phyloP scores from a whole-genome alignment of 2,113 vertebrate species.

The Dolichotis patagonum region DNA sequence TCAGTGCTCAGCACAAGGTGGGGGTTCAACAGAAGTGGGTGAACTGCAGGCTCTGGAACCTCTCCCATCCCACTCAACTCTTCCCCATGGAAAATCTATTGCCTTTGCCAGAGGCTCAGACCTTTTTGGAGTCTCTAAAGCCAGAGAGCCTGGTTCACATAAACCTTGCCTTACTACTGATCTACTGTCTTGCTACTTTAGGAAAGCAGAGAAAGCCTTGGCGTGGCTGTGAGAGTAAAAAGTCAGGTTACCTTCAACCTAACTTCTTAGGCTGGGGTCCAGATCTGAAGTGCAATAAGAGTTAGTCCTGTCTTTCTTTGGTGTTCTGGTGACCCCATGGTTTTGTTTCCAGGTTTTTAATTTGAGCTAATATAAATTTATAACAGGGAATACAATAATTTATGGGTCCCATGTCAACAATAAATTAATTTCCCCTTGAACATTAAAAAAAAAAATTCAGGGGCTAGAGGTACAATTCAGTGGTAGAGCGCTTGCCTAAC shows the following conservation, averaged over 20 bases:
- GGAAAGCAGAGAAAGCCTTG: not conserved
- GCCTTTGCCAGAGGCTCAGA: not conserved
- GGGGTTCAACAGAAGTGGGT: not conserved
- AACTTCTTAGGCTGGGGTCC: not conserved
- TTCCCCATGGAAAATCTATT: not conserved
- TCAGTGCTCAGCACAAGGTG: not conserved
- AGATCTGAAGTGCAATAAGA: not conserved
- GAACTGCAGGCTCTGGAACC: not conserved
- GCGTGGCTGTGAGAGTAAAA: not conserved
- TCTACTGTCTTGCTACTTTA: not conserved
- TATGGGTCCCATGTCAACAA: not conserved
- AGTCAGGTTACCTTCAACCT: not conserved
- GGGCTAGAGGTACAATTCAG: not conserved
- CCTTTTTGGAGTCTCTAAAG: not conserved
- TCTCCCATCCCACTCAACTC: not conserved
- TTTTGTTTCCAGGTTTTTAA: not conserved
- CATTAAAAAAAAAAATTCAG: not conserved
- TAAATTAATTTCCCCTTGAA: not conserved
- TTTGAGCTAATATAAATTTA: not conserved
- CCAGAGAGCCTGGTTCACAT: not conserved
- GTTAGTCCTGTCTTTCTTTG: too few relatives aligned
- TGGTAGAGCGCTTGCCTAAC: not conserved
- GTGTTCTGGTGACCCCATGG: not conserved
- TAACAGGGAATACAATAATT: not conserved
- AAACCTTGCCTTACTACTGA: not conserved